These are phyloP conservation scores for Drosophila novamexicana DNA, from an alignment of 1,140 invertebrate genomes.

Conservation along the genomic window DNA sequence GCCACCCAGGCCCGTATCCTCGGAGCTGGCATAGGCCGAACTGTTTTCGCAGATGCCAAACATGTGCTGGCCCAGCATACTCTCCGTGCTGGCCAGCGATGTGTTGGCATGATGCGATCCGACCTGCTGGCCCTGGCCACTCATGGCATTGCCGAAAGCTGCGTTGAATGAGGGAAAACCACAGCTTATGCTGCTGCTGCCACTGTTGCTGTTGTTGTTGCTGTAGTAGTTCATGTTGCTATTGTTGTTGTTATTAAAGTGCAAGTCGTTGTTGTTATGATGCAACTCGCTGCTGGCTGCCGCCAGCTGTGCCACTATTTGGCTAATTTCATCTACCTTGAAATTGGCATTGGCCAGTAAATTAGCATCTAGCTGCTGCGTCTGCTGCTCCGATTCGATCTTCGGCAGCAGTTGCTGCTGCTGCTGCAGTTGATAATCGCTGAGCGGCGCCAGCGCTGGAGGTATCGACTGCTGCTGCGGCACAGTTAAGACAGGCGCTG, in stretches of 20 bases:
- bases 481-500: conserved; percentile 13
- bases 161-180: conserved; percentile 70
- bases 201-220: conserved; percentile 50
- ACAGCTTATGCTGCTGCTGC: conserved; percentile 52
- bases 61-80: conserved; percentile 74
- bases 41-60: conserved; percentile 86
- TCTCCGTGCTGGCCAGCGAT: conserved; percentile 61
- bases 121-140: conserved; percentile 26
- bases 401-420: conserved; percentile 33
- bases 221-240: conserved; percentile 42
- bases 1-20: conserved; percentile 86
- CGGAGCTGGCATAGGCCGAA: conserved; percentile 86
- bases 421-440: conserved; percentile 50
- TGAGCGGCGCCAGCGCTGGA: conserved; percentile 75
- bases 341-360: conserved; percentile 55
- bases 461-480: conserved; percentile 58
- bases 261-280: conserved; percentile 62
- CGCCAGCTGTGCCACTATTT: conserved; percentile 70
- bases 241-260: conserved; percentile 47
- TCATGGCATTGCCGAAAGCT: conserved; percentile 61
- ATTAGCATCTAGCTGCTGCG: conserved; percentile 40
- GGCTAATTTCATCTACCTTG: conserved; percentile 72
- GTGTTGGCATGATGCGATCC: conserved; percentile 37
- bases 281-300: conserved; percentile 46
- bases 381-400: conserved; percentile 42